Conservation (phyloP, 2,797 vertebrate genomes). For the Peromyscus aztecus region DNA sequence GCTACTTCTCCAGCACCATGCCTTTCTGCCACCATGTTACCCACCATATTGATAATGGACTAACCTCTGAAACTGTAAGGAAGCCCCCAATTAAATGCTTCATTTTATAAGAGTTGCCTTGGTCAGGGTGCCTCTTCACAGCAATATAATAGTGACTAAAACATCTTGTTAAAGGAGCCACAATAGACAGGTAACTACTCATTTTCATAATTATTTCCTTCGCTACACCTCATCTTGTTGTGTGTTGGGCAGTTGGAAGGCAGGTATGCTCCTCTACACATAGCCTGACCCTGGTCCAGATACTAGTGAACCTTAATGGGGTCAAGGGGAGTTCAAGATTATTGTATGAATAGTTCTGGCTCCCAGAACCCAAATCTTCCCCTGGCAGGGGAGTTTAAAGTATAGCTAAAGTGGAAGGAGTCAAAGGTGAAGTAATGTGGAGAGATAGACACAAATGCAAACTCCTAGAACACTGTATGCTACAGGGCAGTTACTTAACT, state of each 20-base stretch:
- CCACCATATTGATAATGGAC: not conserved
- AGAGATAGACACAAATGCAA: not conserved
- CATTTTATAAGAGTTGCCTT: not conserved
- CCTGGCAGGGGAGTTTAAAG: not conserved
- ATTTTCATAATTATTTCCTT: not conserved
- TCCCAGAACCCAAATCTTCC: not conserved
- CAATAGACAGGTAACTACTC: not conserved
- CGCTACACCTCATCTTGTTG: not conserved
- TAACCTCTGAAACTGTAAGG: not conserved
- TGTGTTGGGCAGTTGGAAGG: not conserved
- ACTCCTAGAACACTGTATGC: not conserved
- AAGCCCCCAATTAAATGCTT: not conserved
- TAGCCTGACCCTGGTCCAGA: not conserved
- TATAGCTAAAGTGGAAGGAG: not conserved
- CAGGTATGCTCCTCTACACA: not conserved
- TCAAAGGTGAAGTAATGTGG: not conserved
- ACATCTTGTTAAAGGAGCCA: slow-evolving; percentile 48
- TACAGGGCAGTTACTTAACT: not conserved
- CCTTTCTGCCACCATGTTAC: not conserved
- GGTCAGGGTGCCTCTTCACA: not conserved
- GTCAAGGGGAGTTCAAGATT: not conserved
- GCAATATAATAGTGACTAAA: not conserved
- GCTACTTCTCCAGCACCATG: not conserved
- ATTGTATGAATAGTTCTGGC: slow-evolving; percentile 40
- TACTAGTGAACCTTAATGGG: slow-evolving; percentile 14